These are phyloP conservation scores for Calameuta pallipes DNA, from an alignment of 2,888 invertebrate species.

Conservation along the genomic window DNA sequence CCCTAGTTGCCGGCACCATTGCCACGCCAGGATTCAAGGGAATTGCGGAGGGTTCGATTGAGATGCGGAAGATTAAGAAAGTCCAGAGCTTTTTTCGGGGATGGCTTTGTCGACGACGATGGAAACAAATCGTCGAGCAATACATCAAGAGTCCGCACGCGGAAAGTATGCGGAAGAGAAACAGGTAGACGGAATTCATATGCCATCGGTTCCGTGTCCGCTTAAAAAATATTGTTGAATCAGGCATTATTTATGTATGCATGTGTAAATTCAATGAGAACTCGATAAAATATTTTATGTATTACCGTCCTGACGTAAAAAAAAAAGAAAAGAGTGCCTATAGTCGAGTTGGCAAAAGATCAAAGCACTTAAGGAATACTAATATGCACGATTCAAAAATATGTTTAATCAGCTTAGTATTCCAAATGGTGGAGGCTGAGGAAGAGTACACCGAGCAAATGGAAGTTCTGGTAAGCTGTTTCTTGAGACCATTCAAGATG, in stretches of 20 bases:
- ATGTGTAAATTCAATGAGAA: not conserved
- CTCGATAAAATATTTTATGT: no score
- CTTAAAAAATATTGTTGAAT: no score
- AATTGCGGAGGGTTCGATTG: conserved; percentile 73
- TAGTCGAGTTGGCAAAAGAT: not conserved
- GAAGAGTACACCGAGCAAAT: conserved; percentile 93
- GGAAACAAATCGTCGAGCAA: conserved; percentile 95
- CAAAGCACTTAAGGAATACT: not conserved
- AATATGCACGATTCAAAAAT: not conserved
- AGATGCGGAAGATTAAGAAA: conserved; percentile 88
- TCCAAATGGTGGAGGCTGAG: conserved; percentile 93
- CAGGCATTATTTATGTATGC: not conserved
- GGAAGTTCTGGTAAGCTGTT: conserved; percentile 86
- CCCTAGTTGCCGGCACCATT: conserved; percentile 49
- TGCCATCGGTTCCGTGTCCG: not conserved
- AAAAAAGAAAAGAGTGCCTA: no score
- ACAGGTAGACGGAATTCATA: conserved; percentile 70
- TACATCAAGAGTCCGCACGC: conserved; percentile 95
- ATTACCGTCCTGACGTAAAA: not conserved
- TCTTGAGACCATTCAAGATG: conserved; percentile 91
- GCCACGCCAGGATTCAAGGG: conserved; percentile 56
- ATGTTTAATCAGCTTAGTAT: conserved; percentile 75
- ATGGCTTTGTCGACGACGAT: conserved; percentile 89
- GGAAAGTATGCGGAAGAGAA: conserved; percentile 92
- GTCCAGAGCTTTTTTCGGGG: conserved; percentile 93